These are phyloP conservation scores for Ceyx margarethae DNA, from an alignment of 2,113 vertebrate genomes.

Conservation along the genomic window DNA sequence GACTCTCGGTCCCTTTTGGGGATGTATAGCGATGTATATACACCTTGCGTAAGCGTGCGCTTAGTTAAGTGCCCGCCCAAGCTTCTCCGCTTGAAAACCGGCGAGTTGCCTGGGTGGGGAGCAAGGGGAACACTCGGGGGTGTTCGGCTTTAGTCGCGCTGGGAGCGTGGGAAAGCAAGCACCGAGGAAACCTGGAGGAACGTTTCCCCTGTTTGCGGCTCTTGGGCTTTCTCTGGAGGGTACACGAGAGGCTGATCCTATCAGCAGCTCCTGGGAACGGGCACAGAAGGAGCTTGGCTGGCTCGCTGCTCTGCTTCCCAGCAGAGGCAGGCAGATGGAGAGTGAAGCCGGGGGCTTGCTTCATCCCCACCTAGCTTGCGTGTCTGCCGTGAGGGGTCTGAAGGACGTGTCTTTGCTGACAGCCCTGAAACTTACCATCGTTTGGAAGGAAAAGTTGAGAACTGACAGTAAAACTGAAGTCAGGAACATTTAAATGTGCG, in stretches of 20 bases:
- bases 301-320: background rate
- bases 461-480: background rate
- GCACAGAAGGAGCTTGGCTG: background rate
- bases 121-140: fast-evolving
- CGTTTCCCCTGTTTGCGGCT: fast-evolving
- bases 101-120: too few relatives aligned
- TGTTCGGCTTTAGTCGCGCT: too few relatives aligned
- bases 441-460: background rate
- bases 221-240: background rate
- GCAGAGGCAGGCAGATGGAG: background rate
- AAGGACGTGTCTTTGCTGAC: background rate
- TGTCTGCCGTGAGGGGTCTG: background rate
- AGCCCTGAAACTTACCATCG: background rate
- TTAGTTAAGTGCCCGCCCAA: fast-evolving
- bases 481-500: background rate
- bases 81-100: background rate
- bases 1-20: fast-evolving
- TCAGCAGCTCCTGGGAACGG: background rate
- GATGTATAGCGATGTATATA: fast-evolving
- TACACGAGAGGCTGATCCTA: fast-evolving
- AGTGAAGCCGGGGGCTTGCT: too few relatives aligned
- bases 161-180: fast-evolving
- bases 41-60: fast-evolving
- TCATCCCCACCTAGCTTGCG: fast-evolving
- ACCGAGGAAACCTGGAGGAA: background rate